phyloP scores from a whole-genome alignment of 2,113 vertebrate genomes.

The Eclectus roratus region DNA sequence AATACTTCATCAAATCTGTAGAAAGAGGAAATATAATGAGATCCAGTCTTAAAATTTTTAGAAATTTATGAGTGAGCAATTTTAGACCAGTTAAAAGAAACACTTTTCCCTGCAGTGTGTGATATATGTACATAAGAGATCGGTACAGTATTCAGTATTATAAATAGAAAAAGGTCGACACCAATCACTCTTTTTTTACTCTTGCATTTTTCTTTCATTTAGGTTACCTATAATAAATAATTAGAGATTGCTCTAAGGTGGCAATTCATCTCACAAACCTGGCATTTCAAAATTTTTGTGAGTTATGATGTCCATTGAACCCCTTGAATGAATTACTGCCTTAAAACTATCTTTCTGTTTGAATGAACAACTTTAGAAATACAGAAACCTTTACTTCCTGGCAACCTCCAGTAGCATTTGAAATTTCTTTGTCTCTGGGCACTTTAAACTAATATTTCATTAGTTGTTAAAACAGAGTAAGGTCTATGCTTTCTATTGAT shows the following conservation, averaged over 20 bases:
- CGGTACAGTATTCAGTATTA: neutral
- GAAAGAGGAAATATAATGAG: neutral
- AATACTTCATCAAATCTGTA: neutral
- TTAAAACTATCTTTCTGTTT: neutral
- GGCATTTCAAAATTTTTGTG: slow-evolving; percentile 31
- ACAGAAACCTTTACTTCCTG: slow-evolving; percentile 11
- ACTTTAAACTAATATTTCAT: slow-evolving; percentile 18
- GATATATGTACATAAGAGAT: neutral
- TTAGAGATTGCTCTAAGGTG: neutral
- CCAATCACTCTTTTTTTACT: neutral
- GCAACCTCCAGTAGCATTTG: neutral
- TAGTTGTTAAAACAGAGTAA: slow-evolving; percentile 32
- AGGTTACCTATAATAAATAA: slow-evolving; percentile 11
- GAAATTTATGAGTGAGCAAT: neutral
- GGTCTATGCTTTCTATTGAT: slow-evolving; percentile 14
- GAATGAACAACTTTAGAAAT: neutral
- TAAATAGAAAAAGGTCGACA: neutral
- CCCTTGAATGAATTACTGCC: slow-evolving; percentile 1
- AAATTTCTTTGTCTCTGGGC: neutral
- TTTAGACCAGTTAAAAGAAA: neutral
- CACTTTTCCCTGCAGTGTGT: neutral
- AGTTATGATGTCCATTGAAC: neutral
- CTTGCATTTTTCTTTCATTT: neutral
- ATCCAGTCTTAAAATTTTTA: neutral
- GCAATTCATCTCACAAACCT: slow-evolving; percentile 6